These are phyloP conservation scores for Dreissena rostriformis DNA, from an alignment of 1,140 invertebrate species.

Conservation along the genomic window DNA sequence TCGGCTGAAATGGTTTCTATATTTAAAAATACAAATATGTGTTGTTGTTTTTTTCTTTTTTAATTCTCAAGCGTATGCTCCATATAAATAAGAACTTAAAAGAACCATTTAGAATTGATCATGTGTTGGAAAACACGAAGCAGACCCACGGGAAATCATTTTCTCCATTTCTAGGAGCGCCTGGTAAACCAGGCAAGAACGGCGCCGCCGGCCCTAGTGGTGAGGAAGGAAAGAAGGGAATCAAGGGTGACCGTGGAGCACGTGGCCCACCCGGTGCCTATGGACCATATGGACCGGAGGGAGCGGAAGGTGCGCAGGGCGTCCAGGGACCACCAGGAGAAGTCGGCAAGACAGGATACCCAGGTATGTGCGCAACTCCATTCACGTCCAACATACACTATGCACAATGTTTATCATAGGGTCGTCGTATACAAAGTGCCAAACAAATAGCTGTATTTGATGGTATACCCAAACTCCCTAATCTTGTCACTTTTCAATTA, in stretches of 20 bases:
- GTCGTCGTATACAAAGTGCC: not conserved
- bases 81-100: not conserved
- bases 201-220: constrained; percentile 45
- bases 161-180: constrained; percentile 45
- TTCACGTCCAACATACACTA: too few species aligned
- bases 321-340: constrained; percentile 67
- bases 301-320: constrained; percentile 56
- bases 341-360: constrained; percentile 62
- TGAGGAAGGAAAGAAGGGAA: constrained; percentile 26
- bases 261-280: constrained; percentile 53
- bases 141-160: not conserved
- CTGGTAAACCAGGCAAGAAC: constrained; percentile 85
- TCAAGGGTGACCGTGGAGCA: constrained; percentile 28
- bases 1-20: too few species aligned
- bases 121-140: not conserved
- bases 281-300: constrained; percentile 61
- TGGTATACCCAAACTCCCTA: not conserved
- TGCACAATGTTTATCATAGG: too few species aligned
- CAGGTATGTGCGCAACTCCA: constrained; percentile 30
- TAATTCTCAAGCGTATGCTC: not conserved
- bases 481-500: not conserved
- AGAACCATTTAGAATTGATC: not conserved
- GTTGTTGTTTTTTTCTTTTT: not conserved
- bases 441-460: not conserved
- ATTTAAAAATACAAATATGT: not conserved